Conservation (phyloP, 1,140 invertebrate genomes). For the Vanessa atalanta region DNA sequence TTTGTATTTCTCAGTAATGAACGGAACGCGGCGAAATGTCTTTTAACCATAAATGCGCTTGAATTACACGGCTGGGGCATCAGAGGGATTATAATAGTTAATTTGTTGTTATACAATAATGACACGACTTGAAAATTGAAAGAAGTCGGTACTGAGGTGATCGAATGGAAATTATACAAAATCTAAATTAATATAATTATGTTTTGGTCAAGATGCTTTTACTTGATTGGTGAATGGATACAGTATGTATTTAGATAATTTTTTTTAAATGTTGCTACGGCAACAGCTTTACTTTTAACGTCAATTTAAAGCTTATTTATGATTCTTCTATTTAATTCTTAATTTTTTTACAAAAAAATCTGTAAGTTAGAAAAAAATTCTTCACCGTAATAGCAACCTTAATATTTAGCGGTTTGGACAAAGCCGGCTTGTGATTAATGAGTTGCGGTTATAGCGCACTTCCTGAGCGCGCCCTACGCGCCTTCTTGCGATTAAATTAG, state of each 20-base stretch:
- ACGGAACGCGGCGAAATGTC: slow-evolving; percentile 12
- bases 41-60: slow-evolving; percentile 21
- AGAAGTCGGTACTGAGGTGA: too few relatives aligned
- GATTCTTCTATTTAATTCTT: too few relatives aligned
- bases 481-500: slow-evolving; percentile 42
- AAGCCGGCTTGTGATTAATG: slow-evolving; percentile 61
- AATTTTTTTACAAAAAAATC: background rate
- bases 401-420: slow-evolving; percentile 41
- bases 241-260: too few relatives aligned
- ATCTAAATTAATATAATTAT: too few relatives aligned
- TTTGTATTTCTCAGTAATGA: slow-evolving; percentile 19
- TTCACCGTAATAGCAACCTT: slow-evolving; percentile 14
- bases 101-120: slow-evolving; percentile 39
- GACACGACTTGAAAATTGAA: slow-evolving; percentile 25
- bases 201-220: too few relatives aligned
- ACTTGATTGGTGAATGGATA: too few relatives aligned
- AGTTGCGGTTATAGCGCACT: slow-evolving; percentile 58
- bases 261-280: too few relatives aligned
- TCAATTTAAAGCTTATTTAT: too few relatives aligned
- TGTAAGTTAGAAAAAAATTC: background rate
- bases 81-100: slow-evolving; percentile 28
- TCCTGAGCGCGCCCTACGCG: slow-evolving; percentile 48
- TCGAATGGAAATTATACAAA: too few relatives aligned
- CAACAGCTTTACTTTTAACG: too few relatives aligned
- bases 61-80: slow-evolving; percentile 1